Percentiles rank a stretch among this genome's conserved stretches.
Conservation (phyloP, 2,797 vertebrate genomes). For the Mus spretus region DNA sequence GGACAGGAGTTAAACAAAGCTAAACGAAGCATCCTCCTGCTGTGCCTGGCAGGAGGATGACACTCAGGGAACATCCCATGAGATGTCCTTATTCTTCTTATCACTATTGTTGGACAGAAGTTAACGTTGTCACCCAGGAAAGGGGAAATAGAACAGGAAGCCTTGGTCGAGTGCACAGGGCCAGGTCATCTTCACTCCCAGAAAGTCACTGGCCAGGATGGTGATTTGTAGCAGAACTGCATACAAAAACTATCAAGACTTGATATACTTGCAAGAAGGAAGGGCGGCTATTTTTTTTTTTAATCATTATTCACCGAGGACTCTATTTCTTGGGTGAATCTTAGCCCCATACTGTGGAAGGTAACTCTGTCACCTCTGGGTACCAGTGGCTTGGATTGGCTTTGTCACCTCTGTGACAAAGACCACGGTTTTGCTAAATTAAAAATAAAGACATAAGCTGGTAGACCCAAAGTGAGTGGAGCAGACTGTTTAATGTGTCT, state of each 20-base stretch:
- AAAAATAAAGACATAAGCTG: slow-evolving; percentile 64
- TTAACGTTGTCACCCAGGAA: not conserved
- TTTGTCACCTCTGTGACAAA: slow-evolving; percentile 28
- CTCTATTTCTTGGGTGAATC: slow-evolving; percentile 12
- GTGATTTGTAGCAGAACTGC: not conserved
- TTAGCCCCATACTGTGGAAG: not conserved
- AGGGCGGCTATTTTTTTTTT: not conserved
- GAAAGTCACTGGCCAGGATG: too few relatives aligned
- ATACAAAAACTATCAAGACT: not conserved
- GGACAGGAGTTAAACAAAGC: too few relatives aligned
- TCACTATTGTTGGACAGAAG: not conserved
- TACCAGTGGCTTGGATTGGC: not conserved
- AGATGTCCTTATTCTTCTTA: not conserved
- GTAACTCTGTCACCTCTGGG: not conserved
- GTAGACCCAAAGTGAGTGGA: slow-evolving; percentile 52
- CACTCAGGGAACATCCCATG: not conserved
- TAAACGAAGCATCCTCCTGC: too few relatives aligned
- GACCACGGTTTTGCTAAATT: slow-evolving; percentile 61
- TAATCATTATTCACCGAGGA: not conserved
- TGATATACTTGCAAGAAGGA: not conserved
- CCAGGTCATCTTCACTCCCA: accelerated
- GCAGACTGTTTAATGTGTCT: slow-evolving; percentile 62
- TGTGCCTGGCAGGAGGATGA: not conserved
- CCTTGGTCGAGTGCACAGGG: not conserved
- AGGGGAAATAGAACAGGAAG: not conserved